Evolutionary conservation across 2,888 invertebrate genomes (phyloP).

Genomic region (Patella ulyssiponensis): DNA sequence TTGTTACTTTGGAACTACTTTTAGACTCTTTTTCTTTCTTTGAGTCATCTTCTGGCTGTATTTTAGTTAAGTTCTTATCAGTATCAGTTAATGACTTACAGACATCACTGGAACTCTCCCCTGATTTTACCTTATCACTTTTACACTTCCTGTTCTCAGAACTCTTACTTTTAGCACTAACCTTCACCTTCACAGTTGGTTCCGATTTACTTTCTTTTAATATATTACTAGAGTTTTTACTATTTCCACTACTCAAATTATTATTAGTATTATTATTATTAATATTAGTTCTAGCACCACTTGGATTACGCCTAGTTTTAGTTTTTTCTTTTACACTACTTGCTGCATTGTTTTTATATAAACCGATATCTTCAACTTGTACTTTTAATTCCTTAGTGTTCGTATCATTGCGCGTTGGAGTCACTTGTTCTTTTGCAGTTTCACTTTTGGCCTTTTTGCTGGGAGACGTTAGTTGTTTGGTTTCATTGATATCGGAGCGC

Average conservation of each 20-base stretch:
- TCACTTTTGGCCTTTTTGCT: conserved; percentile 21
- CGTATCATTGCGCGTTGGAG: conserved; percentile 14
- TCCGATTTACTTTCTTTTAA: conserved; percentile 20
- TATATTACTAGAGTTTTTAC: conserved; percentile 5
- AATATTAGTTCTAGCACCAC: conserved; percentile 16
- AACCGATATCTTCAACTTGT: conserved; percentile 11
- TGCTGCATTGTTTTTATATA: not conserved
- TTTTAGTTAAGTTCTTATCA: not conserved
- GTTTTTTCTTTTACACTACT: conserved; percentile 11
- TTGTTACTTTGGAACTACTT: not conserved
- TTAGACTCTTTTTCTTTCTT: not conserved
- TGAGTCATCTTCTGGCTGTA: not conserved
- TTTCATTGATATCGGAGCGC: conserved; percentile 17
- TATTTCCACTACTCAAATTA: conserved; percentile 13
- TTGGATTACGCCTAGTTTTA: conserved; percentile 20
- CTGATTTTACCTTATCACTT: conserved; percentile 20
- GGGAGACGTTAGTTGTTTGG: conserved; percentile 19
- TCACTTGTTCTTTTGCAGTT: conserved; percentile 18
- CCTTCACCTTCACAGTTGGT: conserved; percentile 22
- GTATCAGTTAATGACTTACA: not conserved
- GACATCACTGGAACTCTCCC: conserved; percentile 1
- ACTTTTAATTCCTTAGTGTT: conserved; percentile 13
- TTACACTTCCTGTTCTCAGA: conserved; percentile 27
- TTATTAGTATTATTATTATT: conserved; percentile 14
- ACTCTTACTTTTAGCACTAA: conserved; percentile 17